Evolutionary conservation across 2,888 invertebrate species (phyloP).

Genomic region (Leucania comma): DNA sequence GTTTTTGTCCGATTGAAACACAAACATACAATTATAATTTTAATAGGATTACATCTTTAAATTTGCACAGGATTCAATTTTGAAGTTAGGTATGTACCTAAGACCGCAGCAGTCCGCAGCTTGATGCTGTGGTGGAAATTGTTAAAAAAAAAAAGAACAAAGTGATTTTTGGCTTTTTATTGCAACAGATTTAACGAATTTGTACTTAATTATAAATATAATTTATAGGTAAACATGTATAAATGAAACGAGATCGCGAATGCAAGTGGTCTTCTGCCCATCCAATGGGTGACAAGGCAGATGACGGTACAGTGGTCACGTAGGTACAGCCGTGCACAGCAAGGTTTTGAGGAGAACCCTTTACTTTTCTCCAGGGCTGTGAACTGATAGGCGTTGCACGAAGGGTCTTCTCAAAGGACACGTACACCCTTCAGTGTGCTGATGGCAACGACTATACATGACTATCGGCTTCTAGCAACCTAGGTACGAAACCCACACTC

Average conservation of each 20-base stretch:
- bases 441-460: neutral
- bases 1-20: no score
- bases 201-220: slow-evolving; percentile 55
- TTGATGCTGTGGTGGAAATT: no score
- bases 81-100: no score
- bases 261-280: neutral
- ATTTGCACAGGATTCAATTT: no score
- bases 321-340: neutral
- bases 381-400: no score
- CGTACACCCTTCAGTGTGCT: neutral
- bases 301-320: neutral
- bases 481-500: neutral
- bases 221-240: neutral
- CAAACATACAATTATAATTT: no score
- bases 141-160: neutral
- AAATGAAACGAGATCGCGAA: neutral
- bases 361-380: no score
- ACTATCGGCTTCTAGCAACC: neutral
- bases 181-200: slow-evolving; percentile 42
- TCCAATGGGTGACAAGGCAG: no score
- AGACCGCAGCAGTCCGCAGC: no score
- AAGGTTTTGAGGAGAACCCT: no score
- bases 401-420: no score
- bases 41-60: no score
- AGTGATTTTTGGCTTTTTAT: slow-evolving; percentile 48